Conservation (phyloP, 2,888 invertebrate species). For the Stenurella melanura region DNA sequence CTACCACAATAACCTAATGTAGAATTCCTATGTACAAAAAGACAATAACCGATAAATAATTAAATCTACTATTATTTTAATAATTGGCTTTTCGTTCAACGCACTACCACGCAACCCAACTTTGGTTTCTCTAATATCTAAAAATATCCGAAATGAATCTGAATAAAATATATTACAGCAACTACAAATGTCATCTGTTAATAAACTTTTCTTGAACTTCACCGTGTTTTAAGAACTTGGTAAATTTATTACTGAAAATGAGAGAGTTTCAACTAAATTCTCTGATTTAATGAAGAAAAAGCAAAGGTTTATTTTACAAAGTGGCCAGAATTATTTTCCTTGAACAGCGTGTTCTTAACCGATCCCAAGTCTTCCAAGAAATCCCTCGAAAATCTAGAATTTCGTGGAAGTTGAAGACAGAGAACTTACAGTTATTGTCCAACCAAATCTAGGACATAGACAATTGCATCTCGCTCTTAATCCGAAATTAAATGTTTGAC, state of each 20-base stretch:
- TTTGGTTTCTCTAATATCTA: neutral
- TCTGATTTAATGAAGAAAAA: too few relatives aligned
- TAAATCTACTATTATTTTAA: conserved; percentile 27
- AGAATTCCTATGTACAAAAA: conserved; percentile 17
- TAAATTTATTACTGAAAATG: neutral
- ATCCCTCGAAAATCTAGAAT: too few relatives aligned
- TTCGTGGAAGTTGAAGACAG: too few relatives aligned
- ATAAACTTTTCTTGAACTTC: neutral
- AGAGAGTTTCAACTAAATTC: too few relatives aligned
- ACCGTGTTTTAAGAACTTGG: neutral
- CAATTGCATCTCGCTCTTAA: too few relatives aligned
- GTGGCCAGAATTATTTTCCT: too few relatives aligned
- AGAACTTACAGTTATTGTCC: too few relatives aligned
- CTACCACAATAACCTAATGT: conserved; percentile 17
- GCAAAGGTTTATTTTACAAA: too few relatives aligned
- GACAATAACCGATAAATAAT: conserved; percentile 27
- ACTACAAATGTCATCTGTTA: neutral
- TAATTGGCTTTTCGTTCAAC: conserved; percentile 17
- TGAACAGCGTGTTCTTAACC: too few relatives aligned
- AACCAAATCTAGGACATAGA: too few relatives aligned
- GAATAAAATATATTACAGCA: conserved; percentile 3
- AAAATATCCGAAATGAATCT: neutral
- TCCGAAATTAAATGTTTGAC: too few relatives aligned
- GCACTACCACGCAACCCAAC: conserved; percentile 23
- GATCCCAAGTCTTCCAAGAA: too few relatives aligned